Conservation (phyloP, 1,140 invertebrate species). For the Phymastichus coffea region DNA sequence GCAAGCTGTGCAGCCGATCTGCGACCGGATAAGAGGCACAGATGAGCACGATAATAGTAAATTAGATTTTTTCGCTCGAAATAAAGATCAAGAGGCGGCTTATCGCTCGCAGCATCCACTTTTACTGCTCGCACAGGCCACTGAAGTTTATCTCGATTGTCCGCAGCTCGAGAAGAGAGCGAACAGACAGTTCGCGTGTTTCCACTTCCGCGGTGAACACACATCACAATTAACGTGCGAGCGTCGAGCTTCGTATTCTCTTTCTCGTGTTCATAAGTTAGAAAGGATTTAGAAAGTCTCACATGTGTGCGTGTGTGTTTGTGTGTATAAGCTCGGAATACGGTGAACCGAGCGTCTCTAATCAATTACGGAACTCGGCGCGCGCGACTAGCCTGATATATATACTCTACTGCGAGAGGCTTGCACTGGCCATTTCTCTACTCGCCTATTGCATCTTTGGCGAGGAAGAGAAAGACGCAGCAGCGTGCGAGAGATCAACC, state of each 20-base stretch:
- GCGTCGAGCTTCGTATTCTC: neutral
- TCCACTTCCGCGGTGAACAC: neutral
- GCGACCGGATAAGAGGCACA: too few relatives aligned
- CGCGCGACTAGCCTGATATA: neutral
- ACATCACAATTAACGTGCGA: slow-evolving; percentile 17
- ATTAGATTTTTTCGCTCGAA: too few relatives aligned
- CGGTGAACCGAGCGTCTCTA: slow-evolving; percentile 30
- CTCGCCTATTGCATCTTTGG: slow-evolving; percentile 1
- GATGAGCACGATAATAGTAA: too few relatives aligned
- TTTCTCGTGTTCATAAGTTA: slow-evolving; percentile 9
- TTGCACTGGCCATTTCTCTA: slow-evolving; percentile 21
- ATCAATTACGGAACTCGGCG: slow-evolving; percentile 31
- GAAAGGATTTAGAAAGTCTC: slow-evolving; percentile 42
- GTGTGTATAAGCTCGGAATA: slow-evolving; percentile 7
- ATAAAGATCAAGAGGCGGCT: too few relatives aligned
- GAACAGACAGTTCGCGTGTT: neutral
- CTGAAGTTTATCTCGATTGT: slow-evolving; percentile 9
- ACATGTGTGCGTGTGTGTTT: slow-evolving; percentile 1
- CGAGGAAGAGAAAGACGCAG: neutral
- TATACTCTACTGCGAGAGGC: neutral
- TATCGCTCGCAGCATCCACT: too few relatives aligned
- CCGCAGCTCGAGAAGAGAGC: neutral
- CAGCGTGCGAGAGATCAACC: neutral
- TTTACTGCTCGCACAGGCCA: too few relatives aligned
- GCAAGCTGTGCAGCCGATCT: too few relatives aligned